A percentile compares a stretch with the other conserved stretches of the same genome.
phyloP scores from a whole-genome alignment of 1,140 invertebrate genomes.

The Aphelinus atriplicis region DNA sequence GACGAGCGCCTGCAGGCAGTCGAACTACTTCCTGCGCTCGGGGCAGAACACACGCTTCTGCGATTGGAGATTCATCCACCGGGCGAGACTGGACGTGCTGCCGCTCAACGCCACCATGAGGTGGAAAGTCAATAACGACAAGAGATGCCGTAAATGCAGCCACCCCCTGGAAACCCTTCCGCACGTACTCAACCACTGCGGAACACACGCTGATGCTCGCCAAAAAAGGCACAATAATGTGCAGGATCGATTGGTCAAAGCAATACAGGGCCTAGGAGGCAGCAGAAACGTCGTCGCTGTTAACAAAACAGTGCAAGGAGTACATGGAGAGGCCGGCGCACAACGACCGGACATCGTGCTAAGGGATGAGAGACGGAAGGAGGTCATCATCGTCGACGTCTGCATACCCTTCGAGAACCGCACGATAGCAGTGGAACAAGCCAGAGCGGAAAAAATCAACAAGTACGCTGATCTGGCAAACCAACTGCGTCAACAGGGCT shows the following conservation, averaged over 20 bases:
- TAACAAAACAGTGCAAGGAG: conserved; percentile 31
- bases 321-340: conserved; percentile 28
- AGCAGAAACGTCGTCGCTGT: conserved; percentile 7
- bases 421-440: conserved; percentile 37
- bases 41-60: conserved; percentile 51
- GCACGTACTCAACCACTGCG: conserved; percentile 54
- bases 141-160: conserved; percentile 48
- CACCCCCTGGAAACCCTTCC: conserved; percentile 45
- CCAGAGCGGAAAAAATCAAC: conserved; percentile 36
- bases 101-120: conserved; percentile 49
- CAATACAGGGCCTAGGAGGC: conserved; percentile 10
- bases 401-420: conserved; percentile 57
- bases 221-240: conserved; percentile 40
- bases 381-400: too few species aligned
- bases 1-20: conserved; percentile 1
- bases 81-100: conserved; percentile 52
- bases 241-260: conserved; percentile 28
- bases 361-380: conserved; percentile 40
- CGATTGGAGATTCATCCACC: conserved; percentile 60
- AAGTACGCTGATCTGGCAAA: conserved; percentile 48
- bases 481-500: conserved; percentile 30
- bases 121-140: conserved; percentile 36
- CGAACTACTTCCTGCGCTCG: conserved; percentile 47
- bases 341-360: conserved; percentile 53
- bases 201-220: conserved; percentile 21